A percentile compares a stretch with the other conserved stretches of the same genome.
These are phyloP conservation scores for Rallus limicola DNA, from an alignment of 2,113 vertebrate species.

Conservation along the genomic window DNA sequence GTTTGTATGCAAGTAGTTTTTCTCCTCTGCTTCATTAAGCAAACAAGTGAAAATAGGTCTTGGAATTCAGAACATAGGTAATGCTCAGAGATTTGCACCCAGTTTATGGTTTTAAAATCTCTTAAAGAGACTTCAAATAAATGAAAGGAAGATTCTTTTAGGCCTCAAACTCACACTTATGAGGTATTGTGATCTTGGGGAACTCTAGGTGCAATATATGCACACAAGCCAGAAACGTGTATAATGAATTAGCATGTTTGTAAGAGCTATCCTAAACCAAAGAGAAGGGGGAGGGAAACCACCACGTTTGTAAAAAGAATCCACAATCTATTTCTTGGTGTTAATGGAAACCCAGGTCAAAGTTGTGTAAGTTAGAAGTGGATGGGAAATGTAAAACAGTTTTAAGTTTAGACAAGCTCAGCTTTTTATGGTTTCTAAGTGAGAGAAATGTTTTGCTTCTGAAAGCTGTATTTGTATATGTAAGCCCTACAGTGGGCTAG, in stretches of 20 bases:
- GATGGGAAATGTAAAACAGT: neutral
- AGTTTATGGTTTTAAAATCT: neutral
- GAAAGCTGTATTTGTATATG: neutral
- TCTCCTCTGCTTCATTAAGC: neutral
- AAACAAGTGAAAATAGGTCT: neutral
- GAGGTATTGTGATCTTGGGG: neutral
- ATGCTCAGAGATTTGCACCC: neutral
- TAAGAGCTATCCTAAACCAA: neutral
- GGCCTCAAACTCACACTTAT: neutral
- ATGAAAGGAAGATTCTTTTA: neutral
- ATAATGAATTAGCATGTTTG: neutral
- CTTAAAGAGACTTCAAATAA: neutral
- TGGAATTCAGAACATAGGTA: neutral
- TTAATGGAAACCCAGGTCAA: neutral
- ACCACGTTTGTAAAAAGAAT: neutral
- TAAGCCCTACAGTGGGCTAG: neutral
- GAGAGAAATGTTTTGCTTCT: neutral
- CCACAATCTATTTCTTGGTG: neutral
- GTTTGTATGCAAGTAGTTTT: neutral
- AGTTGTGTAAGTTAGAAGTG: neutral
- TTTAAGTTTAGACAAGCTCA: neutral
- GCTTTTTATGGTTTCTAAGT: neutral
- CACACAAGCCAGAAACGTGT: neutral
- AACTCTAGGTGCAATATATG: neutral
- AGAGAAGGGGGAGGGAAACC: fast-evolving